Base-by-base conservation (phyloP, 1,140 invertebrate species). In the Capitella teleta region DNA sequence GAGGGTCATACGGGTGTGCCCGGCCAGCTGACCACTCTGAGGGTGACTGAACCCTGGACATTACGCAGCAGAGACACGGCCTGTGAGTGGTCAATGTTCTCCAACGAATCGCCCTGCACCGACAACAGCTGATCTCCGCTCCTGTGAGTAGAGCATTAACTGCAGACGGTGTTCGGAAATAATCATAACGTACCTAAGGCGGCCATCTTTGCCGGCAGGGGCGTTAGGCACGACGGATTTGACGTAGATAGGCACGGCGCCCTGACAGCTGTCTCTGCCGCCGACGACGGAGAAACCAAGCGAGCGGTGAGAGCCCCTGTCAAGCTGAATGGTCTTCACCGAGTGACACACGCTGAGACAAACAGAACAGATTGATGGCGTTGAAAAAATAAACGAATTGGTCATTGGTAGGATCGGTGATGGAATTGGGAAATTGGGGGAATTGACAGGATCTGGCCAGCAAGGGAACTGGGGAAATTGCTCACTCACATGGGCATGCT, bases 251-350 rank as follows among this genome's bases (percentile, higher is more conserved):
- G 75, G 70, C 52, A 76, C 64, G 25, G 63, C 53, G 24, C 71
- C 73, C 38, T 68, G 62, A 32, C 64, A 60, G 40, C 67, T 69
- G 53, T 77, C 74, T 42, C 60, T 60, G 2, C 76, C 76, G 19
- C 76, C 76, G 3, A 76, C 74, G 32, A 78, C 70, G 26, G 74
- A 74, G 57, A 78, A 77, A 2, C 76, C 76, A 23, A 77, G 61
- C 56, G 68, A 73, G 21, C 67, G 67, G 32, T 51, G 60, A 16
- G 65, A 56, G 52, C 64, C 62, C 24, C 72, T 59, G 44, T 73
- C 60, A 14, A 77, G 56, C 19, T 72, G 64, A 8, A 76, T 69
- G n/a, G 68, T 72, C 57, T 74, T 75, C 8, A 72, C 58, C 30
- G 69, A 60, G 40, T 76, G 72, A 52, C 74, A 74, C n/a, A 60